Percentiles rank a stretch among this genome's conserved stretches.
Conservation (phyloP, 1,140 invertebrate genomes). For the Lepidurus apus region DNA sequence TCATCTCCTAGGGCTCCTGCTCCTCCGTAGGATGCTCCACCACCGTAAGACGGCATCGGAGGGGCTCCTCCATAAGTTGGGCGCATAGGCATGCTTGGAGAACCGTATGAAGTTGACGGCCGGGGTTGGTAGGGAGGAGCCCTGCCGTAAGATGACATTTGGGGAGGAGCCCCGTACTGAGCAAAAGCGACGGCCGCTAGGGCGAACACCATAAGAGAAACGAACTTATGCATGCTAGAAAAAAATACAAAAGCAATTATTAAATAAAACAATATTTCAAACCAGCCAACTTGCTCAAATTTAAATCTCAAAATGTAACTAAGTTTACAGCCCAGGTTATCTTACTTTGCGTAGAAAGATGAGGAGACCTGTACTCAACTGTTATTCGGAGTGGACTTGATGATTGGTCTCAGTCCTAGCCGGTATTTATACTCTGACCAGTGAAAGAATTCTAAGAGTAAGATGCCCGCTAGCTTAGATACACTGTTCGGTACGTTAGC, state of each 20-base stretch:
- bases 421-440: background rate
- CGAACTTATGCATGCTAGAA: background rate
- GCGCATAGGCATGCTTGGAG: background rate
- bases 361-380: background rate
- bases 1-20: background rate
- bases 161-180: background rate
- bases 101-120: no score
- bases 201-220: background rate
- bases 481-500: no score
- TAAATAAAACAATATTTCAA: background rate
- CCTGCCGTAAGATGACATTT: background rate
- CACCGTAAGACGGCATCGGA: background rate
- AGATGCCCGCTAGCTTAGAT: no score
- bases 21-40: background rate
- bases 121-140: background rate
- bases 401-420: background rate
- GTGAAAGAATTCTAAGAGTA: no score
- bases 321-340: background rate
- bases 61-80: background rate
- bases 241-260: background rate
- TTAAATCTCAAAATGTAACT: background rate
- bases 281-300: background rate
- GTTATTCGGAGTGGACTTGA: background rate
- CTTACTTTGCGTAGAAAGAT: background rate
- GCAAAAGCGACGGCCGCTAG: background rate